Percentiles rank a stretch among this genome's conserved stretches.
Conservation (phyloP, 2,113 vertebrate species). For the Scatophagus argus region DNA sequence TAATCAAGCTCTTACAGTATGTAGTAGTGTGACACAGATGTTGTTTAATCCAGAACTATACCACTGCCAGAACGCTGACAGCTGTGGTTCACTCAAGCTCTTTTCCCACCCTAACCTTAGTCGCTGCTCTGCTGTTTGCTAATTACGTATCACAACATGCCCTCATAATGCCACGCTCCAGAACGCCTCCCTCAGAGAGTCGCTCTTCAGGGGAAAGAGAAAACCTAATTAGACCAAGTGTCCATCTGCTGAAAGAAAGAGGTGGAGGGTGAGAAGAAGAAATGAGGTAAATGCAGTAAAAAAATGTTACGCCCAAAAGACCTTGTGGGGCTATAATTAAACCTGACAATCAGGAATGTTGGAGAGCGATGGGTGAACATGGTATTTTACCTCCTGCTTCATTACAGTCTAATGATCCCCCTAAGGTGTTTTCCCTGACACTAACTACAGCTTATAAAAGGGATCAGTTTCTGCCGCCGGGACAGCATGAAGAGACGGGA, state of each 20-base stretch:
- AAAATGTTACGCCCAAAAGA: constrained; percentile 39
- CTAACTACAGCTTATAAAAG: constrained; percentile 77
- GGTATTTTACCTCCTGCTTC: constrained; percentile 79
- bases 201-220: constrained; percentile 20
- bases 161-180: constrained; percentile 35
- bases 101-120: constrained; percentile 48
- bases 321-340: constrained; percentile 71
- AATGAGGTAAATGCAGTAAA: constrained; percentile 57
- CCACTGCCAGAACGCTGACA: constrained; percentile 43
- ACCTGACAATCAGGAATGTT: constrained; percentile 79
- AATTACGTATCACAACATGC: constrained; percentile 66
- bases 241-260: constrained; percentile 54
- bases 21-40: constrained; percentile 72
- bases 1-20: constrained; percentile 41
- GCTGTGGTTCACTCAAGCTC: constrained; percentile 51
- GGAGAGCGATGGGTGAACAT: constrained; percentile 61
- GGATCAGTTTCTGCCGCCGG: constrained; percentile 61
- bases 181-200: constrained; percentile 37
- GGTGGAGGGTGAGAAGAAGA: constrained; percentile 38
- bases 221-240: constrained; percentile 68
- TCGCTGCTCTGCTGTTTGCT: constrained; percentile 48
- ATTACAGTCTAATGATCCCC: constrained; percentile 78
- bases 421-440: constrained; percentile 70
- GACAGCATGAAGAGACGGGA: constrained; percentile 37
- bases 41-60: constrained; percentile 61